Conservation (phyloP, 1,140 invertebrate genomes). For the Drosophila subpulchrella region DNA sequence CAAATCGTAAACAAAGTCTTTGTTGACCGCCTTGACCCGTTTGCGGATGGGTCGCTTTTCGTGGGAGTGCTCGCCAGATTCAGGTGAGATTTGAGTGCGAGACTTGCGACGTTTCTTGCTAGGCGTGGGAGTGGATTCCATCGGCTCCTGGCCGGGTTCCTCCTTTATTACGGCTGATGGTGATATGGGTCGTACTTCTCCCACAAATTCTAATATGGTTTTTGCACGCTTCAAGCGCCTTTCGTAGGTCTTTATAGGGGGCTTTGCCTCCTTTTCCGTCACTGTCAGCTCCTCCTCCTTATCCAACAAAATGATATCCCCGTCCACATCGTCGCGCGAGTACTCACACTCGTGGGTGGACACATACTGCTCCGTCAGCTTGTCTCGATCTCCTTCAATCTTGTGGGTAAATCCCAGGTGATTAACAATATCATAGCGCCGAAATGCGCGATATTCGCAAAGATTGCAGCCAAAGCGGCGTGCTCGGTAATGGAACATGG, state of each 20-base stretch:
- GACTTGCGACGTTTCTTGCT: slow-evolving; percentile 70
- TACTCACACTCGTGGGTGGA: slow-evolving; percentile 76
- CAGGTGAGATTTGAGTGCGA: slow-evolving; percentile 61
- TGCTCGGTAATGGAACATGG: slow-evolving; percentile 86
- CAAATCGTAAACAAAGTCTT: slow-evolving; percentile 90
- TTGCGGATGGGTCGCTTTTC: slow-evolving; percentile 87
- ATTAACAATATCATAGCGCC: slow-evolving; percentile 86
- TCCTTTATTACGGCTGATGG: slow-evolving; percentile 43
- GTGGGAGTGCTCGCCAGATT: slow-evolving; percentile 43
- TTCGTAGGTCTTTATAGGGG: slow-evolving; percentile 56
- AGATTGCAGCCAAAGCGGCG: slow-evolving; percentile 86
- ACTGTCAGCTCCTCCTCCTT: slow-evolving; percentile 18
- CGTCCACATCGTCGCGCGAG: slow-evolving; percentile 77
- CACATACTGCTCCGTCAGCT: slow-evolving; percentile 70
- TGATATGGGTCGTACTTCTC: slow-evolving; percentile 29
- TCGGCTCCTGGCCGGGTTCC: slow-evolving; percentile 43
- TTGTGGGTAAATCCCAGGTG: slow-evolving; percentile 86
- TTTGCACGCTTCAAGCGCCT: slow-evolving; percentile 62
- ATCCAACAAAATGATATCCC: slow-evolving; percentile 73
- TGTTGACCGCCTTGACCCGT: slow-evolving; percentile 87
- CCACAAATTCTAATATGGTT: slow-evolving; percentile 24
- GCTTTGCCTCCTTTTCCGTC: slow-evolving; percentile 27
- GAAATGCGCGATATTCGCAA: slow-evolving; percentile 86
- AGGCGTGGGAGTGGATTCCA: slow-evolving; percentile 9
- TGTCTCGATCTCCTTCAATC: slow-evolving; percentile 71